A percentile compares a stretch with the other conserved stretches of the same genome.
phyloP scores from a whole-genome alignment of 2,888 invertebrate genomes.

The Fabriciana adippe region DNA sequence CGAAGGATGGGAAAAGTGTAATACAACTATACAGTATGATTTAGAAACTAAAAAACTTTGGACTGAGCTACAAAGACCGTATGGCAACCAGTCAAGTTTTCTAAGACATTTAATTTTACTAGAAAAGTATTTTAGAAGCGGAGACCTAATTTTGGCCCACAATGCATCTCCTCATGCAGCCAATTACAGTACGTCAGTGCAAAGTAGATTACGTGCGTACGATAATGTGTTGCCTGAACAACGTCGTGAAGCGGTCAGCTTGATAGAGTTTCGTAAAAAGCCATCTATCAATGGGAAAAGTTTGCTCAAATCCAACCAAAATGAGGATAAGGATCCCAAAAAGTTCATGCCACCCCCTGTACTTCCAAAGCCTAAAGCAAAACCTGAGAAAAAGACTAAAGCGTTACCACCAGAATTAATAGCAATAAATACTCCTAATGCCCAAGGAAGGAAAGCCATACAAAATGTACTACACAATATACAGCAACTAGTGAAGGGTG shows the following conservation, averaged over 20 bases:
- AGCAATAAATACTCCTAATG: constrained; percentile 79
- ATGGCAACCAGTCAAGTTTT: constrained; percentile 93
- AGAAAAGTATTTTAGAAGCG: constrained; percentile 92
- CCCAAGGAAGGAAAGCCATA: constrained; percentile 71
- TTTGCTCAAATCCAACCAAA: constrained; percentile 68
- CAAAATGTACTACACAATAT: constrained; percentile 77
- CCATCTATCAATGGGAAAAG: constrained; percentile 73
- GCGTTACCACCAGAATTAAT: constrained; percentile 82
- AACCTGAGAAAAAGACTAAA: constrained; percentile 59
- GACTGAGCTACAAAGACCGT: constrained; percentile 92
- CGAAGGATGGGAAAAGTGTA: constrained; percentile 92
- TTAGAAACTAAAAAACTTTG: constrained; percentile 90
- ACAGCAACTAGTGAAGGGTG: constrained; percentile 75
- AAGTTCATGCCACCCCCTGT: constrained; percentile 66
- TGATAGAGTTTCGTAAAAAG: constrained; percentile 74
- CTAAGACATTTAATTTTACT: constrained; percentile 89
- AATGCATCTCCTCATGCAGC: constrained; percentile 88
- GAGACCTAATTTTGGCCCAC: constrained; percentile 88
- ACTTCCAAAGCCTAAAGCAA: constrained; percentile 57
- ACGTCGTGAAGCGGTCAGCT: constrained; percentile 61
- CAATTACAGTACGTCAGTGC: constrained; percentile 90
- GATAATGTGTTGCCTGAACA: constrained; percentile 81
- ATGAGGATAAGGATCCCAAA: constrained; percentile 60
- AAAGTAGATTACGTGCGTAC: constrained; percentile 89
- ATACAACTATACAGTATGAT: constrained; percentile 90